Base-by-base conservation (phyloP, 2,888 invertebrate species). In the Diarsia rubi region DNA sequence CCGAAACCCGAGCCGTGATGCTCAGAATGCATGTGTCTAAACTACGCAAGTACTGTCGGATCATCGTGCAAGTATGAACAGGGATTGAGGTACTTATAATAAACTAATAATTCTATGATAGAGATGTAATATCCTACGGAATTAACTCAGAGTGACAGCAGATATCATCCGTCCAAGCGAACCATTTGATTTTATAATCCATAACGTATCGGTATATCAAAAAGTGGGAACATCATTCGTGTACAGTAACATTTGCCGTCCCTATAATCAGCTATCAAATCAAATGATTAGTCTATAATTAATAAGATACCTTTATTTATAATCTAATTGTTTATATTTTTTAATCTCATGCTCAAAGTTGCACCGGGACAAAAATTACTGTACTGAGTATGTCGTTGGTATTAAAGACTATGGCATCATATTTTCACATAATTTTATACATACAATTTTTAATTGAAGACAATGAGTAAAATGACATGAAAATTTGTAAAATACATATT, bases 401-500 rank as follows among this genome's bases (percentile, higher is more conserved):
- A 37, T 47, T 70, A 71, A 21, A 69, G 54, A 77, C 76, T 76
- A 72, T 74, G 71, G 67, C 64, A 60, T 80, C 77, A 78, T 70
- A 75, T 78, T 66, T 72, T 71, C 82, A 87, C 76, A 83, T 54
- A 54, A 54, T 52, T 54, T 14, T 67, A 85, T 75, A 85, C 44
- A 73, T 80, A 66, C 54, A 80, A 81, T 70, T 80, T 73, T 86
- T 72, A 83, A 83, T 85, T 73, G 75, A 88, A 87, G 79, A 82
- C 73, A 86, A 83, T 83, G 81, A 84, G 81, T 85, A 85, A 86
- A 88, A 85, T 83, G 69, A 87, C 88, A 76, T 88, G 88, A 82
- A 83, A 79, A 82, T 70, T 81, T 86, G 82, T 87, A 88, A 88
- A 88, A 86, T 88, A 87, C 87, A 86, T 83, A 80, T 71, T 82